These are phyloP conservation scores for Siniperca undulata DNA, from an alignment of 2,797 vertebrate genomes.

Conservation along the genomic window DNA sequence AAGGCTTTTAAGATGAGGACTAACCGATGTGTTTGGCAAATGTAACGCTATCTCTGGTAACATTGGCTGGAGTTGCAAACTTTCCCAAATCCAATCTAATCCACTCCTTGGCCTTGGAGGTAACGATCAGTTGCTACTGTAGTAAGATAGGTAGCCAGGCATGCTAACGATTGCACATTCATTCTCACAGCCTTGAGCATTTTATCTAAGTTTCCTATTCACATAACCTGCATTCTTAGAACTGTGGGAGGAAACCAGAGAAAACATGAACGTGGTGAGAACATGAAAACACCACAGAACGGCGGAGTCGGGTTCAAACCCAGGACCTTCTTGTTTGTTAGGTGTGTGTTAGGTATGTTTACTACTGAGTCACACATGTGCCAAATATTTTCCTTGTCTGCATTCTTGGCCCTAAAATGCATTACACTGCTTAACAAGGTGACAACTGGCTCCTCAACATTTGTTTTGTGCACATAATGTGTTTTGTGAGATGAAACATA, in stretches of 20 bases:
- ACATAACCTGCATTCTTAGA: background rate
- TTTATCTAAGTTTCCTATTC: background rate
- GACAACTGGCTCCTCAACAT: background rate
- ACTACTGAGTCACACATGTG: background rate
- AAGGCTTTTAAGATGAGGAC: too few species aligned
- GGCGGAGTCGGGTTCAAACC: too few species aligned
- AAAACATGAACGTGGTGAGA: background rate
- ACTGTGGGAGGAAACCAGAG: too few species aligned
- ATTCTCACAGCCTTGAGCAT: background rate
- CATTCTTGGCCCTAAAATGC: background rate
- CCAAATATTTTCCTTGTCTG: background rate
- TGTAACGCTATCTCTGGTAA: too few species aligned
- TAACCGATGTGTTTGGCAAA: too few species aligned
- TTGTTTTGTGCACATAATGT: background rate
- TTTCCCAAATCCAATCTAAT: background rate
- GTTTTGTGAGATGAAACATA: constrained; percentile 2
- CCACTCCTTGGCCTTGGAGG: background rate
- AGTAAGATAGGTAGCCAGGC: background rate
- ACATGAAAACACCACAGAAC: background rate
- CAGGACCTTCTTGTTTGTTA: background rate
- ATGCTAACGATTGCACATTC: background rate
- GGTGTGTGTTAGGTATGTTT: background rate
- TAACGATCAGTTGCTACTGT: background rate
- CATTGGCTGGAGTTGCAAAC: background rate
- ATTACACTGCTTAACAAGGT: background rate